Evolutionary conservation across 2,113 vertebrate genomes (phyloP).

Genomic region (Neomonachus schauinslandi): DNA sequence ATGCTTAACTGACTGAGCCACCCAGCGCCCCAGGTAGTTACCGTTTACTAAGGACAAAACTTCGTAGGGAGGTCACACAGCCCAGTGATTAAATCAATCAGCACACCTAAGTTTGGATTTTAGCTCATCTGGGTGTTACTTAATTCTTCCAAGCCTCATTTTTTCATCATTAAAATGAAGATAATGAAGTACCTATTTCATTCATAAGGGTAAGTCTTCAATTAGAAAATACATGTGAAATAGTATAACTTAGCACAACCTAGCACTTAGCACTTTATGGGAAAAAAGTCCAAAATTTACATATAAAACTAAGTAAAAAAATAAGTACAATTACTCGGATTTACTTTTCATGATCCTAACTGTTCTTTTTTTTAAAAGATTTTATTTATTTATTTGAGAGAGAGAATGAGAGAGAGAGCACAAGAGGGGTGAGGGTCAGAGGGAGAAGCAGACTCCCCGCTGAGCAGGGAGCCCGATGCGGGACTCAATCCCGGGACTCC

Average conservation of each 20-base stretch:
- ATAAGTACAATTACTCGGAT: neutral
- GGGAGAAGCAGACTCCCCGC: too few relatives aligned
- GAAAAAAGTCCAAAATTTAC: constrained; percentile 8
- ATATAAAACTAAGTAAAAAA: neutral
- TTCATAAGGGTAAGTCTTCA: neutral
- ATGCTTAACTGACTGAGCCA: neutral
- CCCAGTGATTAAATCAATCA: neutral
- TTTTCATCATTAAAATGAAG: constrained; percentile 35
- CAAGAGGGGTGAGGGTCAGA: too few relatives aligned
- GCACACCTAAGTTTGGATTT: neutral
- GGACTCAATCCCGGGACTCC: too few relatives aligned
- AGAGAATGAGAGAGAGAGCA: too few relatives aligned
- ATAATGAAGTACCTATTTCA: neutral
- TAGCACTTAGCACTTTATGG: neutral
- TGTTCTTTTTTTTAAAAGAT: too few relatives aligned
- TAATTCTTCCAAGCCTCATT: neutral
- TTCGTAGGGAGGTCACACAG: neutral
- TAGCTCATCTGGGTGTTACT: neutral
- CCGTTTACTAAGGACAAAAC: neutral
- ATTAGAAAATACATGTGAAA: constrained; percentile 26
- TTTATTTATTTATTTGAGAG: too few relatives aligned
- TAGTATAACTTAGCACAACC: neutral
- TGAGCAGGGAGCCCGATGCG: too few relatives aligned
- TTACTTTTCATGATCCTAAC: neutral
- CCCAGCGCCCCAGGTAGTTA: neutral